Evolutionary conservation across 2,888 invertebrate species (phyloP).

Genomic region (Heliothis peltigera): DNA sequence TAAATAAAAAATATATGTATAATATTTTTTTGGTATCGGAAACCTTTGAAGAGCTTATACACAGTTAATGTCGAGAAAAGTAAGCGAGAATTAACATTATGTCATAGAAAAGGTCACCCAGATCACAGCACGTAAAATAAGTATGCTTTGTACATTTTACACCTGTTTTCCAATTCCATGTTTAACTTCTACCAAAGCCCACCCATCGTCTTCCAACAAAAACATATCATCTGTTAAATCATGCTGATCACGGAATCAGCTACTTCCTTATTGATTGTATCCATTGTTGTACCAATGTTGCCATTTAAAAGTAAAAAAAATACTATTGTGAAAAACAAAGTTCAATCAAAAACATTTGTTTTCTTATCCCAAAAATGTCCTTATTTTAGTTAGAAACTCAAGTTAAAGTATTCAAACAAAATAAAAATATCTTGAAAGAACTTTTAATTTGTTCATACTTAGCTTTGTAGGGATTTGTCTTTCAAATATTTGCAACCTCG

Average conservation of each 20-base stretch:
- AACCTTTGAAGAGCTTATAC: too few species aligned
- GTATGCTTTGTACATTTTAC: too few species aligned
- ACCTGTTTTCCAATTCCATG: too few species aligned
- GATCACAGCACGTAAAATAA: too few species aligned
- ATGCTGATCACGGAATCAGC: constrained; percentile 53
- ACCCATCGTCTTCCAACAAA: constrained; percentile 28
- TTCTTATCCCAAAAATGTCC: not conserved
- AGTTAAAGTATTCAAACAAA: not conserved
- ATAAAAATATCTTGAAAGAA: not conserved
- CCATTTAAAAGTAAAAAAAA: constrained; percentile 34
- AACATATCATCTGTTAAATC: constrained; percentile 55
- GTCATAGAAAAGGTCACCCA: too few species aligned
- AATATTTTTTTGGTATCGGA: not conserved
- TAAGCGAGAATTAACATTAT: too few species aligned
- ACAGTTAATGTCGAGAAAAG: too few species aligned
- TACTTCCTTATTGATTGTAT: constrained; percentile 59
- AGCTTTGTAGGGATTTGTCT: not conserved
- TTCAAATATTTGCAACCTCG: not conserved
- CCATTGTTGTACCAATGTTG: constrained; percentile 47
- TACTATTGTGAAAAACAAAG: constrained; percentile 9
- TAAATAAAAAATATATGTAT: not conserved
- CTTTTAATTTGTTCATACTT: constrained; percentile 5
- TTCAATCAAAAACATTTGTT: not conserved
- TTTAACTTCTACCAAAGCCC: constrained; percentile 1
- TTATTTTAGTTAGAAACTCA: too few species aligned